Evolutionary conservation across 2,113 vertebrate species (phyloP), one percentile per base, ranked within the genome.

Genomic region (Podocnemis expansa): DNA sequence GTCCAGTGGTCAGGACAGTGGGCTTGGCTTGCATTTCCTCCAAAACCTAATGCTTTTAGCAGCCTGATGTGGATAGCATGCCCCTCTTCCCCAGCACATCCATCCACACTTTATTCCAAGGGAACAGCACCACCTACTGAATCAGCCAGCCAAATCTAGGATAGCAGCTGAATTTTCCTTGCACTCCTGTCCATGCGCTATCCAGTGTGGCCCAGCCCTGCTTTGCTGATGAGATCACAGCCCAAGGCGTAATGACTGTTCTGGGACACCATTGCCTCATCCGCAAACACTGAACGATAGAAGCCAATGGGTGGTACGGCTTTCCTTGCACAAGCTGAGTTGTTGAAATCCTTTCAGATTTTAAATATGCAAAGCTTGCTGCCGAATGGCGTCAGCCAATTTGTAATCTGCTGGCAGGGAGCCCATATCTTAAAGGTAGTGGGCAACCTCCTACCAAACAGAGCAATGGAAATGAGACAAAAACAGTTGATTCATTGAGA

Each of bases 101-200:
- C 93, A 70, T 87, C 43, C 70, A 54, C 73, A 78, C 73, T 93
- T 88, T 91, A 84, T 51, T 14, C 43, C 91, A 91, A 88, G 96
- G 88, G 89, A 97, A 97, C 94, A 96, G 91, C 87, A 96, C 95
- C 96, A 96, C 92, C 97, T 97, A 93, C 95, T 89, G 96, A 95
- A 96, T 90, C 92, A 94, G 70, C 87, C 95, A 85, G 92, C 89
- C 96, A 97, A 97, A 95, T 91, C 56, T 55, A 54, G 86, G 63
- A 52, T 16, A 92, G 93, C 93, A 94, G 91, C 92, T 80, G 92
- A 90, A 89, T 93, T 95, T 93, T 96, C 84, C 86, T 95, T 85
- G 91, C 91, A 82, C 87, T 73, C 80, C 85, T 24, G 60, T 80
- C 88, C 84, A 91, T 94, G 92, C 84, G 43, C 11, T 94, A 88